phyloP scores from a whole-genome alignment of 2,888 invertebrate genomes.

The Cheilosia impressa region DNA sequence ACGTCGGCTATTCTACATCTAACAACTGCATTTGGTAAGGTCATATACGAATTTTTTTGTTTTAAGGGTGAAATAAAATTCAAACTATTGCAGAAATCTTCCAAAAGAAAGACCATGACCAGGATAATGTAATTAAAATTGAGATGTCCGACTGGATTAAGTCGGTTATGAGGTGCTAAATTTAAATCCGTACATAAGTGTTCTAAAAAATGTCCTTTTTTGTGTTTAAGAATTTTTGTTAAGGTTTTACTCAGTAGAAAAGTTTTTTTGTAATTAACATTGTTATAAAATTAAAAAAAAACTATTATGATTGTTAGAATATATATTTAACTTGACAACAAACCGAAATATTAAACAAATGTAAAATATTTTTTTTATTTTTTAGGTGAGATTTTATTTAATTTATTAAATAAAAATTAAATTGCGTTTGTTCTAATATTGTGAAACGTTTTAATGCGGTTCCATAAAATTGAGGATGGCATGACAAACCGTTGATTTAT shows the following conservation, averaged over 20 bases:
- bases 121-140: constrained; percentile 92
- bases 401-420: constrained; percentile 59
- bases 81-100: constrained; percentile 86
- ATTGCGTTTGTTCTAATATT: neutral
- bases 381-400: constrained; percentile 44
- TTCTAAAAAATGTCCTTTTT: constrained; percentile 39
- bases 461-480: too few relatives aligned
- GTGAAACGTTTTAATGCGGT: too few relatives aligned
- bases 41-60: neutral
- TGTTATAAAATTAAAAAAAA: constrained; percentile 54
- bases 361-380: constrained; percentile 29
- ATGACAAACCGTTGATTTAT: too few relatives aligned
- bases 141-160: constrained; percentile 88
- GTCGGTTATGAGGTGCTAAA: constrained; percentile 81
- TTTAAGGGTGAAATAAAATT: neutral
- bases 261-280: constrained; percentile 62
- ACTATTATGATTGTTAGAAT: constrained; percentile 52
- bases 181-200: constrained; percentile 18
- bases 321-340: constrained; percentile 26
- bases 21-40: constrained; percentile 93
- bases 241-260: constrained; percentile 25
- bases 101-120: constrained; percentile 91
- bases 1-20: constrained; percentile 95
- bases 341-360: constrained; percentile 11
- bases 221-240: constrained; percentile 39